phyloP scores from a whole-genome alignment of 2,113 vertebrate genomes.

The Xenopus borealis region DNA sequence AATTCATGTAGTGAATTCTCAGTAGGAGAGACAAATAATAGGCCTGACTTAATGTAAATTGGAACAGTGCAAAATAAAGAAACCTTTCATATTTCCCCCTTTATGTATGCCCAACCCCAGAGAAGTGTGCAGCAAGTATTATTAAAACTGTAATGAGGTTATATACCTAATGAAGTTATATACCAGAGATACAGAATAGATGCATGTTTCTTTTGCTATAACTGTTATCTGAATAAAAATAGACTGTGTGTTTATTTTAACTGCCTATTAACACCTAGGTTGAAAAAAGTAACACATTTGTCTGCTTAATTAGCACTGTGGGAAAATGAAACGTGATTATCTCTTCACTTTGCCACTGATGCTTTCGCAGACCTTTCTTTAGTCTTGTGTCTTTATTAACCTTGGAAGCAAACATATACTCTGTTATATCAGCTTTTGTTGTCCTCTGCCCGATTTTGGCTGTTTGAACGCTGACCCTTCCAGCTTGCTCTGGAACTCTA shows the following conservation, averaged over 20 bases:
- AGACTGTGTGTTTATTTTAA: conserved; percentile 4
- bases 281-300: conserved; percentile 1
- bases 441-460: background rate
- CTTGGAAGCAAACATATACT: background rate
- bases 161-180: background rate
- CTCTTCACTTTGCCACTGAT: background rate
- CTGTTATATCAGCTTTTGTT: background rate
- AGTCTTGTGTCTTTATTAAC: background rate
- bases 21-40: too few relatives aligned
- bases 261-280: conserved; percentile 3
- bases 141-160: background rate
- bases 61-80: too few relatives aligned
- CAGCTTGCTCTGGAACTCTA: background rate
- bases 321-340: conserved; percentile 1
- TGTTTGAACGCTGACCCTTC: background rate
- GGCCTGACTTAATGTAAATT: too few relatives aligned
- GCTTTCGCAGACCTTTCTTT: background rate
- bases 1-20: too few relatives aligned
- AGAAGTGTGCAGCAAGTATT: background rate
- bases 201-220: background rate
- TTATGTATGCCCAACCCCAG: too few relatives aligned
- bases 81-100: too few relatives aligned
- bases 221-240: background rate
- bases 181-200: background rate
- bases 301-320: conserved; percentile 4